Evolutionary conservation across 2,113 vertebrate species (phyloP).

Genomic region (Gasterosteus aculeatus): DNA sequence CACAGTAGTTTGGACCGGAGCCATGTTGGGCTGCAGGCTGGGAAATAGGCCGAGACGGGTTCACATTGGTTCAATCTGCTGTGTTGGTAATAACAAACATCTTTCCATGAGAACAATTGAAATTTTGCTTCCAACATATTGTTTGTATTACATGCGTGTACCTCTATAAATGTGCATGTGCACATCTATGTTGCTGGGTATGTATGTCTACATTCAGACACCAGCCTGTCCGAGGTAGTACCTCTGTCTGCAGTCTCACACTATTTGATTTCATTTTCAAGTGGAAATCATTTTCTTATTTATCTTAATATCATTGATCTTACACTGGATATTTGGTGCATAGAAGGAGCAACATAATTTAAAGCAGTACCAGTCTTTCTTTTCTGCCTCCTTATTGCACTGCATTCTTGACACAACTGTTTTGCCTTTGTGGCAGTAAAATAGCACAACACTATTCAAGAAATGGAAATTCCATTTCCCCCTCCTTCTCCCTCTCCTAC

Average conservation of each 20-base stretch:
- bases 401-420: slow-evolving; percentile 38
- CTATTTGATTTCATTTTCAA: not conserved
- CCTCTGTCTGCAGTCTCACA: not conserved
- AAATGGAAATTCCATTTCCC: slow-evolving; percentile 48
- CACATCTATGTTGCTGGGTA: slow-evolving; percentile 3
- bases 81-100: slow-evolving; percentile 53
- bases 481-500: slow-evolving; percentile 43
- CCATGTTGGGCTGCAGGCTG: slow-evolving; percentile 53
- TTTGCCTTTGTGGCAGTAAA: slow-evolving; percentile 60
- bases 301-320: not conserved
- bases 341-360: not conserved
- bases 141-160: slow-evolving; percentile 25
- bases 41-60: slow-evolving; percentile 48
- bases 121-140: slow-evolving; percentile 20
- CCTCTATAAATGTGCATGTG: slow-evolving; percentile 8
- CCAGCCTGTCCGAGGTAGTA: not conserved
- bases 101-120: slow-evolving; percentile 28
- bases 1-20: slow-evolving; percentile 41
- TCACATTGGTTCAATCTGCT: slow-evolving; percentile 56
- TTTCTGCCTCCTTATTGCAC: slow-evolving; percentile 48
- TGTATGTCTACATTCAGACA: slow-evolving; percentile 4
- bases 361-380: slow-evolving; percentile 8
- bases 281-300: not conserved
- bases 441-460: slow-evolving; percentile 52
- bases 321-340: not conserved